Conservation (phyloP, 2,113 vertebrate genomes). For the Holacanthus passer region DNA sequence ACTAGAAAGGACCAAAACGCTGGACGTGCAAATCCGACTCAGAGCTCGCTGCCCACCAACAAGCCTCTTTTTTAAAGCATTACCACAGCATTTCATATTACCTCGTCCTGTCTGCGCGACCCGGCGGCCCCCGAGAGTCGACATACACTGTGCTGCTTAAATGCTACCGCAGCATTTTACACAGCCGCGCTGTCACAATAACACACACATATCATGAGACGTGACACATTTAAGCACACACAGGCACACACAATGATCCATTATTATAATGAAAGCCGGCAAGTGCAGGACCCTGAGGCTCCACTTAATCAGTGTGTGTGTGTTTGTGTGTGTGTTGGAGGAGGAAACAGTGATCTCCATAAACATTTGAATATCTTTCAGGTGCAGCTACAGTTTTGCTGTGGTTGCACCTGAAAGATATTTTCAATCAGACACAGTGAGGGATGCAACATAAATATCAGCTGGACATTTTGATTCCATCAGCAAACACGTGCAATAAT, state of each 20-base stretch:
- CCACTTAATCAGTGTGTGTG: constrained; percentile 53
- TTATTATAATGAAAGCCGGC: constrained; percentile 63
- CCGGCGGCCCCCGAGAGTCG: constrained; percentile 37
- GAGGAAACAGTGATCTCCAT: not conserved
- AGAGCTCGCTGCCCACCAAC: not conserved
- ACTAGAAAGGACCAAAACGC: constrained; percentile 69
- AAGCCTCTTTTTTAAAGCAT: constrained; percentile 18
- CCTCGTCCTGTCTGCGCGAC: constrained; percentile 4
- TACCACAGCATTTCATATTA: constrained; percentile 39
- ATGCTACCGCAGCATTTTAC: constrained; percentile 66
- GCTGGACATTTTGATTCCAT: not conserved
- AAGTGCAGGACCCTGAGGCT: constrained; percentile 47
- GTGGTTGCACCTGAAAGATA: not conserved
- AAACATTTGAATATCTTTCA: not conserved
- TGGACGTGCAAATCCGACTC: constrained; percentile 58
- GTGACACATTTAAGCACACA: constrained; percentile 46
- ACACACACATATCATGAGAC: constrained; percentile 50
- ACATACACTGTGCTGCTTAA: constrained; percentile 36
- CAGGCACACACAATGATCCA: constrained; percentile 39
- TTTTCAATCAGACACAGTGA: not conserved
- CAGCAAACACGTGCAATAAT: not conserved
- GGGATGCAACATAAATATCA: not conserved
- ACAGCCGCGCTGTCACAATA: not conserved
- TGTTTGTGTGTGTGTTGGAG: constrained; percentile 7
- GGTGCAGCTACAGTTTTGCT: not conserved